These are phyloP conservation scores for Andrena trimmerana DNA, from an alignment of 2,888 invertebrate species.

Conservation along the genomic window DNA sequence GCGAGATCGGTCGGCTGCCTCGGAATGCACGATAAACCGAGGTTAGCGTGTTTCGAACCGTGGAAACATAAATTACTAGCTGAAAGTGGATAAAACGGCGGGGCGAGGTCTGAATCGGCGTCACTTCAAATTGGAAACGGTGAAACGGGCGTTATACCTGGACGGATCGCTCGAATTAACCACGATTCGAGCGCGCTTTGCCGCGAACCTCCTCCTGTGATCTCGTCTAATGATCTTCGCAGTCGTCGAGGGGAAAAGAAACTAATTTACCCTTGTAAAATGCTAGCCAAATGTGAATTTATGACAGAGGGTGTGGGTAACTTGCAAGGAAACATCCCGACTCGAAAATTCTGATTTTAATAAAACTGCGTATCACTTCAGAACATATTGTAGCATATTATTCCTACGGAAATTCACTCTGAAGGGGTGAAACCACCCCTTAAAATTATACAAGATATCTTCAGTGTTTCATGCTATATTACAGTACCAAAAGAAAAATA, in stretches of 20 bases:
- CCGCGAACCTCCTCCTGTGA: not conserved
- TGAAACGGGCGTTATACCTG: not conserved
- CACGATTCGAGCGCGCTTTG: not conserved
- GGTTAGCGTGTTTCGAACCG: not conserved
- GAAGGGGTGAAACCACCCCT: too few species aligned
- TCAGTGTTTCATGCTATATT: too few species aligned
- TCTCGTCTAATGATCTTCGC: not conserved
- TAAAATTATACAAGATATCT: too few species aligned
- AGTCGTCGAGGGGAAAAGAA: not conserved
- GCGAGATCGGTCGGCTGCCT: not conserved
- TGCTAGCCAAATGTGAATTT: not conserved
- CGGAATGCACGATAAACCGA: not conserved
- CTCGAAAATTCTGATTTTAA: too few species aligned
- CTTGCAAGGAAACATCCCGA: too few species aligned
- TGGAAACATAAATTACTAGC: conserved; percentile 8
- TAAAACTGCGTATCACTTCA: too few species aligned
- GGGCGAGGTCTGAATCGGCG: not conserved
- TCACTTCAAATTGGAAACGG: conserved; percentile 12
- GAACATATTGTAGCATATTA: too few species aligned
- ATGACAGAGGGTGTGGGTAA: too few species aligned
- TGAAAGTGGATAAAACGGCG: conserved; percentile 7
- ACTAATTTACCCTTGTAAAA: not conserved
- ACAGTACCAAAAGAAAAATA: too few species aligned
- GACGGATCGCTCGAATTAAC: conserved; percentile 19
- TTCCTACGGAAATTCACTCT: too few species aligned